Evolutionary conservation across 2,113 vertebrate species (phyloP).

Genomic region (Hydropotes inermis): DNA sequence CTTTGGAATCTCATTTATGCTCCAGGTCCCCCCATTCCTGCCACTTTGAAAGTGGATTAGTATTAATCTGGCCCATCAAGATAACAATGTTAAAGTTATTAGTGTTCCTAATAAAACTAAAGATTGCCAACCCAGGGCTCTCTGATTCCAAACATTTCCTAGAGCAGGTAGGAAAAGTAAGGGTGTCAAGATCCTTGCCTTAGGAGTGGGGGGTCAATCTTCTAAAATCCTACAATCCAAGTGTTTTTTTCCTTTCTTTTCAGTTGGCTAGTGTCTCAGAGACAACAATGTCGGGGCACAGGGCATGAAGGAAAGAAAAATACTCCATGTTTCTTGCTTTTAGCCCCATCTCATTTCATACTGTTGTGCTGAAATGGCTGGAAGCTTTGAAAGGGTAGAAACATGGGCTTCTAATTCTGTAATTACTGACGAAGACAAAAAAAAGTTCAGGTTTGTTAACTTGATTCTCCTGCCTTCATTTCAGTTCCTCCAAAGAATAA

Average conservation of each 20-base stretch:
- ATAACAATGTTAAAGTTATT: neutral
- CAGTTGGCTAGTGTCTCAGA: neutral
- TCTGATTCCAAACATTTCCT: neutral
- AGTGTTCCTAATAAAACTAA: neutral
- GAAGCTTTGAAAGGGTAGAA: neutral
- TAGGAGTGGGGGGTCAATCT: neutral
- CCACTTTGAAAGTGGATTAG: neutral
- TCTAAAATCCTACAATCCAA: neutral
- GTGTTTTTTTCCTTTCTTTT: neutral
- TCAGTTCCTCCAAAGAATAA: neutral
- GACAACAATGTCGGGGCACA: neutral
- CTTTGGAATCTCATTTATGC: neutral
- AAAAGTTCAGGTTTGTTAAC: neutral
- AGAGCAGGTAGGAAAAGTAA: neutral
- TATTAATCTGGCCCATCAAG: neutral
- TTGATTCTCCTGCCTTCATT: neutral
- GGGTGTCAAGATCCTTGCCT: neutral
- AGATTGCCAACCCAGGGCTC: neutral
- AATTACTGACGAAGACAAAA: neutral
- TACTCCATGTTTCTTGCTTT: neutral
- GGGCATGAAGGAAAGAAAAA: neutral
- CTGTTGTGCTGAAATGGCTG: neutral
- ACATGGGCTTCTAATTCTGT: neutral
- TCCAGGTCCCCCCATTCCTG: neutral
- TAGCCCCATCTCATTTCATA: neutral